These are phyloP conservation scores for Streptopelia turtur DNA, from an alignment of 2,797 vertebrate species.

Conservation along the genomic window DNA sequence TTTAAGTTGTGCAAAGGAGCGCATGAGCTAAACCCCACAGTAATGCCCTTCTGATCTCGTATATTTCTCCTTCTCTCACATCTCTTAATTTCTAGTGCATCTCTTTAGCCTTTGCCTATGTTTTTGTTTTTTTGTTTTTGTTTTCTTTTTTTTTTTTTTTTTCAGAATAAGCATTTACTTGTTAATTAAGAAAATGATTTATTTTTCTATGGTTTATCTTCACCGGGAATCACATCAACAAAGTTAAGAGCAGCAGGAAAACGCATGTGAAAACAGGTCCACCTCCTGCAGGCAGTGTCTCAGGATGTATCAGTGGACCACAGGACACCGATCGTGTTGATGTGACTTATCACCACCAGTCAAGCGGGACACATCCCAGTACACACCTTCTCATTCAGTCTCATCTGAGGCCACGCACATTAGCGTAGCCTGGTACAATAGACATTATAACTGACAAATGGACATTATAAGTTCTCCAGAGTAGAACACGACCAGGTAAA, in stretches of 20 bases:
- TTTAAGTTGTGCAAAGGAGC: neutral
- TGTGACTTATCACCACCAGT: neutral
- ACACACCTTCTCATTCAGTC: fast-evolving
- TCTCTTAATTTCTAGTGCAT: neutral
- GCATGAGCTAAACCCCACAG: neutral
- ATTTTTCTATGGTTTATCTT: constrained; percentile 1
- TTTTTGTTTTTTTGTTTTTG: neutral
- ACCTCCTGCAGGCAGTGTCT: neutral
- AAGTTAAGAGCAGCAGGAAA: neutral
- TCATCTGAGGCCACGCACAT: neutral
- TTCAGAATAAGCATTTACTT: neutral
- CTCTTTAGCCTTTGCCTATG: neutral
- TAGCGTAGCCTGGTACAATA: neutral
- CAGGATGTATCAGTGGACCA: neutral
- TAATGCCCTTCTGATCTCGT: neutral
- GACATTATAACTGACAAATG: fast-evolving
- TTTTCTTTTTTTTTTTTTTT: neutral
- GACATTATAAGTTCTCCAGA: neutral
- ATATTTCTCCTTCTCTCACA: neutral
- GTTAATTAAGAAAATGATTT: neutral
- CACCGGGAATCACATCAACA: neutral
- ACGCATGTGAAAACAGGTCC: fast-evolving
- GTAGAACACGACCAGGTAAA: neutral
- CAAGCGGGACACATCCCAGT: fast-evolving
- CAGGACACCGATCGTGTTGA: neutral